phyloP scores from a whole-genome alignment of 2,797 vertebrate species.

The Sorex maritimensis region DNA sequence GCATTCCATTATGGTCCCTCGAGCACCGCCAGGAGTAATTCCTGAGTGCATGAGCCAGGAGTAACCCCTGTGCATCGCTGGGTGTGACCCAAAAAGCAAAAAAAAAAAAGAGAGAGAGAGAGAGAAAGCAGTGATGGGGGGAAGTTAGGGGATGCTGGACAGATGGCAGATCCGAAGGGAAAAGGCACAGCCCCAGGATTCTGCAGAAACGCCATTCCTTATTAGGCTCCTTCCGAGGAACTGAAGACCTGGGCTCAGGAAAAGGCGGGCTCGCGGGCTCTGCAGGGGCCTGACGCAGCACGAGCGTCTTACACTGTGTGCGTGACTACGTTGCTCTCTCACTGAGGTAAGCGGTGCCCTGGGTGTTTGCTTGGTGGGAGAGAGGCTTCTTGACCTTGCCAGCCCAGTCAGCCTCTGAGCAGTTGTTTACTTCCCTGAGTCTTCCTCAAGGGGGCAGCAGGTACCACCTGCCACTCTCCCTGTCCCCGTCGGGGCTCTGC shows the following conservation, averaged over 20 bases:
- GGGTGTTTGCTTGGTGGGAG: conserved; percentile 9
- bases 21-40: too few species aligned
- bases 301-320: not conserved
- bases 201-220: not conserved
- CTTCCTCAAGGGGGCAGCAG: conserved; percentile 89
- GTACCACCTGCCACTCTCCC: conserved; percentile 48
- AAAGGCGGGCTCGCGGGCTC: not conserved
- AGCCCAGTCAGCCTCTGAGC: not conserved
- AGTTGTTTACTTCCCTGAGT: conserved; percentile 27
- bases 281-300: not conserved
- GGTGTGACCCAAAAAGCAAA: too few species aligned
- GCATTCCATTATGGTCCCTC: too few species aligned
- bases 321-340: not conserved
- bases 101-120: too few species aligned
- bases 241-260: not conserved
- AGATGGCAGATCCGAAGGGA: not conserved
- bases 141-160: not conserved
- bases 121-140: too few species aligned
- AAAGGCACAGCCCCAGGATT: not conserved
- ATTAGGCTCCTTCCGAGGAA: not conserved
- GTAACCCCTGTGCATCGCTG: too few species aligned
- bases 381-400: not conserved
- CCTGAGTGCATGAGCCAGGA: too few species aligned
- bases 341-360: not conserved
- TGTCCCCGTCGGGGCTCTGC: not conserved